Conservation (phyloP, 2,797 vertebrate species). For the Amazona finschi region DNA sequence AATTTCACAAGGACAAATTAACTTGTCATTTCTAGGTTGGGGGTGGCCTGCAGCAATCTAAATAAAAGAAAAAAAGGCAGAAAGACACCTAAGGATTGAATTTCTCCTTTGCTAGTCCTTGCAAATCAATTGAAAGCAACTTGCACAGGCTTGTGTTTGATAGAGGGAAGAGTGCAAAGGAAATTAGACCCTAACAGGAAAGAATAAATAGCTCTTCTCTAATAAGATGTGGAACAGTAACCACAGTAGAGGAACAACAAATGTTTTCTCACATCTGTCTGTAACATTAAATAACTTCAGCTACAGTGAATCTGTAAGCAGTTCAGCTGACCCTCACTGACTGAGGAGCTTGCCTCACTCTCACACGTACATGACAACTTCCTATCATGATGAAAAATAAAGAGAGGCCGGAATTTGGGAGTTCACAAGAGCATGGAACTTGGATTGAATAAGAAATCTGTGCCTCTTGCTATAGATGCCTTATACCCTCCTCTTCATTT, state of each 20-base stretch:
- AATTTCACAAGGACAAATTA: background rate
- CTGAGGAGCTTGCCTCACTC: background rate
- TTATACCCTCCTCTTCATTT: background rate
- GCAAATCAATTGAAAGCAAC: background rate
- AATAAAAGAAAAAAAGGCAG: background rate
- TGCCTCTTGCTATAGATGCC: background rate
- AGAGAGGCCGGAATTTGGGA: background rate
- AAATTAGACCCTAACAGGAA: background rate
- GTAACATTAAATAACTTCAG: background rate
- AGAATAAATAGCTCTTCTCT: background rate
- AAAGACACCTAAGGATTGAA: background rate
- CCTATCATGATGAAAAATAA: background rate
- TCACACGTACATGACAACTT: background rate
- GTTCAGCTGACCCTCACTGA: background rate
- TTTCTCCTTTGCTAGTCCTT: background rate
- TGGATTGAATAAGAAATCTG: background rate
- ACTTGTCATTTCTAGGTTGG: background rate
- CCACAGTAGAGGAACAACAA: background rate
- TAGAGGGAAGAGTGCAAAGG: background rate
- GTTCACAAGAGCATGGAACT: background rate
- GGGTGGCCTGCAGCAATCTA: background rate
- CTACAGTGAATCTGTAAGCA: background rate
- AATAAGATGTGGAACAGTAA: background rate
- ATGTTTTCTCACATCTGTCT: background rate
- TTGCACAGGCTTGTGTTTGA: background rate